These are phyloP conservation scores for Cossypha niveicapilla DNA, from an alignment of 2,797 vertebrate genomes.

Conservation along the genomic window DNA sequence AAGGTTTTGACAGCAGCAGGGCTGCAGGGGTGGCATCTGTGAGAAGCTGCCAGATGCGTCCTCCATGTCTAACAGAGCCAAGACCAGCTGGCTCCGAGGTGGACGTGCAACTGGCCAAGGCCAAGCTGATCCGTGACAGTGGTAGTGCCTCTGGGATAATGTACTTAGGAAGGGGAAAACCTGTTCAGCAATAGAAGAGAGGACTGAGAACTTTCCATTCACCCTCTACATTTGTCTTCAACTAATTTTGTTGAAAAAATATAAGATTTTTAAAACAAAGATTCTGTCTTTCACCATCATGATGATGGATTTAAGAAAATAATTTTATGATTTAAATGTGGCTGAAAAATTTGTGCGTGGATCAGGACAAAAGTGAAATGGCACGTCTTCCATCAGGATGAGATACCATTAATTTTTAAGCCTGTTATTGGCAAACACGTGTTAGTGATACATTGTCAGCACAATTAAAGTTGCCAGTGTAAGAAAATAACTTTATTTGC, in stretches of 20 bases:
- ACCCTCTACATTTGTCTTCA: background rate
- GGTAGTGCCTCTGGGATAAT: background rate
- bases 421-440: background rate
- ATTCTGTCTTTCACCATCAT: background rate
- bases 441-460: background rate
- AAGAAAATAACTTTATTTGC: conserved; percentile 3
- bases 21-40: background rate
- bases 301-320: background rate
- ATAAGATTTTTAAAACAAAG: background rate
- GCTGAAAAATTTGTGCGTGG: background rate
- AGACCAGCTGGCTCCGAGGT: background rate
- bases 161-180: background rate
- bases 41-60: background rate
- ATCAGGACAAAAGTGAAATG: background rate
- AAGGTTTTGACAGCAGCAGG: background rate
- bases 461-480: background rate
- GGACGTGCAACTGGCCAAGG: background rate
- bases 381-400: background rate
- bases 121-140: accelerated
- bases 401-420: background rate
- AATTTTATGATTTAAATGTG: background rate
- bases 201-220: background rate
- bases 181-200: background rate
- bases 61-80: background rate
- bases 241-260: no score